These are phyloP conservation scores for Lontra canadensis DNA, from an alignment of 2,113 vertebrate species.

Conservation along the genomic window DNA sequence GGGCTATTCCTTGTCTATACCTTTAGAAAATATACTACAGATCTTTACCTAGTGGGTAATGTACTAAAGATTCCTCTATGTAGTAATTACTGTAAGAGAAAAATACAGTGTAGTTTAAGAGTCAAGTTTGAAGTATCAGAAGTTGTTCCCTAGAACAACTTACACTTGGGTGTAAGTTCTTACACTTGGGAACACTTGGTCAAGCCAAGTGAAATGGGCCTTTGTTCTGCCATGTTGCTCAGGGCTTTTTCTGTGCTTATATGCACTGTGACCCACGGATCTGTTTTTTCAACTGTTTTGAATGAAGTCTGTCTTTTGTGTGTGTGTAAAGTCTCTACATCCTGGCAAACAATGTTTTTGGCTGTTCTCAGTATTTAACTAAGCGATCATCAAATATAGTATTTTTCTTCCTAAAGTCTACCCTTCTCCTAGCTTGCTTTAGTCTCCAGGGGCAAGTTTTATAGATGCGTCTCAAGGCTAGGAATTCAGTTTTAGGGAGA, in stretches of 20 bases:
- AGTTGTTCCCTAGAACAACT: neutral
- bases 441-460: neutral
- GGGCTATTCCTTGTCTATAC: neutral
- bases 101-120: neutral
- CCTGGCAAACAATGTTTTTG: neutral
- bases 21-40: neutral
- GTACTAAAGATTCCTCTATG: neutral
- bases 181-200: neutral
- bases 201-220: neutral
- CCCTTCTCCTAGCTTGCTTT: neutral
- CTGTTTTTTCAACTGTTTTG: neutral
- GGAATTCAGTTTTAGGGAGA: neutral
- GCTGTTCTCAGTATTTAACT: neutral
- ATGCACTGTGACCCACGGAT: neutral
- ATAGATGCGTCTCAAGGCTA: neutral
- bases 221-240: neutral
- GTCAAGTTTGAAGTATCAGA: slow-evolving; percentile 18
- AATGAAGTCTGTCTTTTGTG: neutral
- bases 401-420: neutral
- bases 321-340: neutral
- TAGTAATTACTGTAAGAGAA: neutral
- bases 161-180: neutral
- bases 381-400: neutral
- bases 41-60: neutral
- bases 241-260: neutral